Percentiles rank a stretch among this genome's conserved stretches.
Evolutionary conservation across 2,113 vertebrate genomes (phyloP).

Genomic region (Labeo rohita): DNA sequence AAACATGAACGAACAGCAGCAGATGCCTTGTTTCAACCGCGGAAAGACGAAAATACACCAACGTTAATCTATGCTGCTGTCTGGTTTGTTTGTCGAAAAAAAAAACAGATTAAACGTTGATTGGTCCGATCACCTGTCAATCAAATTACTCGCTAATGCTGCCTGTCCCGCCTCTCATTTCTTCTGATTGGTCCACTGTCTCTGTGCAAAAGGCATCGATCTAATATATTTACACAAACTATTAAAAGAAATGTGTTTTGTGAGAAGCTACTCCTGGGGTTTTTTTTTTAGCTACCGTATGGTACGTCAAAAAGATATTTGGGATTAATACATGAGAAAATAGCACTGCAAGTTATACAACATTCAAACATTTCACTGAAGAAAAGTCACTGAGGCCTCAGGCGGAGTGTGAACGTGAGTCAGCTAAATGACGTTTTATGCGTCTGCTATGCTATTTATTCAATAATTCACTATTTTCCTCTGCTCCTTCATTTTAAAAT

Average conservation of each 20-base stretch:
- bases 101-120: no score
- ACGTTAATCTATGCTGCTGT: no score
- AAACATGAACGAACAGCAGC: no score
- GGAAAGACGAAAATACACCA: no score
- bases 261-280: background rate
- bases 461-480: background rate
- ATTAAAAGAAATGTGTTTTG: background rate
- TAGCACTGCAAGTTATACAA: background rate
- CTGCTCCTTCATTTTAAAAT: background rate
- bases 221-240: no score
- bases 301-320: background rate
- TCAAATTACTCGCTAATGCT: no score
- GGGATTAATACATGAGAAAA: background rate
- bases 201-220: no score
- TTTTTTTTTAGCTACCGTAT: background rate
- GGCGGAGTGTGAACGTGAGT: background rate
- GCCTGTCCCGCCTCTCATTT: no score
- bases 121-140: no score
- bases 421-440: background rate
- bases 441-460: background rate
- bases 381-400: background rate
- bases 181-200: no score
- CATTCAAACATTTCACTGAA: background rate
- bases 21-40: no score
- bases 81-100: no score